Percentiles rank a stretch among this genome's conserved stretches.
Evolutionary conservation across 2,888 invertebrate species (phyloP).

Genomic region (Tinea semifulvella): DNA sequence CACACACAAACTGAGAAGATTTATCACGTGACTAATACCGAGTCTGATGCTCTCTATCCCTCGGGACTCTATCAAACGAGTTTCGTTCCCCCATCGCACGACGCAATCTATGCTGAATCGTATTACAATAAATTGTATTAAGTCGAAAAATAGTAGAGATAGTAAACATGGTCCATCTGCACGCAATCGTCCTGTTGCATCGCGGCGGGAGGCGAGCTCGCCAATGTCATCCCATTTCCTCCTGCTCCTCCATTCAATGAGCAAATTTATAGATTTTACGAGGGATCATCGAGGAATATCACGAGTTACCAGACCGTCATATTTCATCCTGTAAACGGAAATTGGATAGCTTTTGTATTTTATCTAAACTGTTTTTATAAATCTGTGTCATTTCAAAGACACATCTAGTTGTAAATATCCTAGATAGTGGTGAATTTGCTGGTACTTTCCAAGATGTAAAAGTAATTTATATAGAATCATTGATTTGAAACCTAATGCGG

Average conservation of each 20-base stretch:
- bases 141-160: constrained; percentile 65
- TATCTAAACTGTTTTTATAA: constrained; percentile 26
- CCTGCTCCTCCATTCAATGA: constrained; percentile 33
- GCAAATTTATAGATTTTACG: constrained; percentile 61
- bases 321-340: constrained; percentile 56
- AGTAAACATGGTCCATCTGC: constrained; percentile 66
- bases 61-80: constrained; percentile 63
- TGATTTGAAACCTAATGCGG: no score
- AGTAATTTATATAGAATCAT: no score
- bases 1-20: constrained; percentile 44
- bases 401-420: no score
- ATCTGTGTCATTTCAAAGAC: no score
- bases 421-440: no score
- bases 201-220: constrained; percentile 26
- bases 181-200: constrained; percentile 44
- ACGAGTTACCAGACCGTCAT: constrained; percentile 54
- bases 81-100: constrained; percentile 59
- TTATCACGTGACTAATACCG: constrained; percentile 65
- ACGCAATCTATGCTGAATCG: constrained; percentile 68
- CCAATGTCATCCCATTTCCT: constrained; percentile 47
- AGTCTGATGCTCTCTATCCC: constrained; percentile 52
- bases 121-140: constrained; percentile 68
- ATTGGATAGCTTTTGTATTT: constrained; percentile 49
- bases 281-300: constrained; percentile 54
- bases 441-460: no score